A percentile compares a stretch with the other conserved stretches of the same genome.
These are phyloP conservation scores for Callinectes sapidus DNA, from an alignment of 2,888 invertebrate species.

Conservation along the genomic window DNA sequence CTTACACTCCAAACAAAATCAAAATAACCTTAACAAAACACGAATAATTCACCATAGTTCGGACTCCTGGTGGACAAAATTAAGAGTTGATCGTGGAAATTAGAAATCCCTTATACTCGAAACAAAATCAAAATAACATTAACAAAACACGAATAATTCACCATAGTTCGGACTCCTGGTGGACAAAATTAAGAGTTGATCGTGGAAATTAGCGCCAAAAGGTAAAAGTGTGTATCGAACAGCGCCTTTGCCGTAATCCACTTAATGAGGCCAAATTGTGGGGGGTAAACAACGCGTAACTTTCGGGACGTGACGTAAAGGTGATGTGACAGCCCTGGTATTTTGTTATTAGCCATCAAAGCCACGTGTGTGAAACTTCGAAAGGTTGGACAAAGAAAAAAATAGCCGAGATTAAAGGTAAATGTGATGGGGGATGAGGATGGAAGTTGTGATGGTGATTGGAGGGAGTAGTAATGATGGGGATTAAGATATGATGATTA, in stretches of 20 bases:
- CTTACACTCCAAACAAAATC: too few relatives aligned
- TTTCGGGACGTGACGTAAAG: not conserved
- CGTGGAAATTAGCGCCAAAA: not conserved
- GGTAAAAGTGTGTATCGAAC: not conserved
- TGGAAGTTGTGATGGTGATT: not conserved
- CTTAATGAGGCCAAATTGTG: not conserved
- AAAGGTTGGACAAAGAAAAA: not conserved
- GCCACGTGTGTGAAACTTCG: not conserved
- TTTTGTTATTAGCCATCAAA: conserved; percentile 6
- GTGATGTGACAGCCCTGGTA: not conserved
- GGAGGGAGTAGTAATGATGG: not conserved
- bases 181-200: too few relatives aligned
- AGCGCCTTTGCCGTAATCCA: not conserved
- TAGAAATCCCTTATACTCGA: too few relatives aligned
- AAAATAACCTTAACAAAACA: too few relatives aligned
- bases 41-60: too few relatives aligned
- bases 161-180: too few relatives aligned
- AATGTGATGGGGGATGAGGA: not conserved
- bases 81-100: too few relatives aligned
- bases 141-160: too few relatives aligned
- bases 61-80: too few relatives aligned
- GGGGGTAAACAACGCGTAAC: not conserved
- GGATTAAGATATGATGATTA: not conserved
- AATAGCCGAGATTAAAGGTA: not conserved
- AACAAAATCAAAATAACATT: too few relatives aligned